Evolutionary conservation across 2,888 invertebrate genomes (phyloP).

Genomic region (Hybos culiciformis): DNA sequence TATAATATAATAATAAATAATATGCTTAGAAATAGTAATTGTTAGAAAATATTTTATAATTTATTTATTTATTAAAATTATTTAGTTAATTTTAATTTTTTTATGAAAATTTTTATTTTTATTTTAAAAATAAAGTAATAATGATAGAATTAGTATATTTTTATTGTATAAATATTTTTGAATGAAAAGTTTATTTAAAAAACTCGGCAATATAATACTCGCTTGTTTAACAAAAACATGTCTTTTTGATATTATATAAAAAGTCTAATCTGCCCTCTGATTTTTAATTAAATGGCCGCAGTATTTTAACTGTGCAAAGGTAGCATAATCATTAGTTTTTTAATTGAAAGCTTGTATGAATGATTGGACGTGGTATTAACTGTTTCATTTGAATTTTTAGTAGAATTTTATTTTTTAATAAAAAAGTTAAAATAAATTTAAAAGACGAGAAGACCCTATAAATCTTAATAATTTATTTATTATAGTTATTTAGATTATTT

Average conservation of each 20-base stretch:
- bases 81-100: conserved; percentile 34
- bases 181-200: conserved; percentile 38
- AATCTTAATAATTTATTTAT: conserved; percentile 44
- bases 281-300: conserved; percentile 54
- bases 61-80: conserved; percentile 38
- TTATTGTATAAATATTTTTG: conserved; percentile 20
- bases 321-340: conserved; percentile 70
- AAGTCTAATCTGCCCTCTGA: conserved; percentile 64
- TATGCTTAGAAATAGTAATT: conserved; percentile 45
- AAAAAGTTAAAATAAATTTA: conserved; percentile 52
- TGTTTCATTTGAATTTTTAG: conserved; percentile 41
- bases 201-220: conserved; percentile 50
- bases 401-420: conserved; percentile 44
- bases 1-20: conserved; percentile 36
- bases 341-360: conserved; percentile 70
- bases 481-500: conserved; percentile 32
- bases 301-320: conserved; percentile 67
- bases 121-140: conserved; percentile 36
- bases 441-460: conserved; percentile 70
- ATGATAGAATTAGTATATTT: conserved; percentile 47
- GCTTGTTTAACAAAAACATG: conserved; percentile 70
- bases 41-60: conserved; percentile 38
- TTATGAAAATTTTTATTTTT: conserved; percentile 35
- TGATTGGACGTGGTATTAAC: conserved; percentile 50
- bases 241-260: conserved; percentile 48